A percentile compares a stretch with the other conserved stretches of the same genome.
Conservation (phyloP, 2,888 invertebrate species). For the Sphaerophoria taeniata region DNA sequence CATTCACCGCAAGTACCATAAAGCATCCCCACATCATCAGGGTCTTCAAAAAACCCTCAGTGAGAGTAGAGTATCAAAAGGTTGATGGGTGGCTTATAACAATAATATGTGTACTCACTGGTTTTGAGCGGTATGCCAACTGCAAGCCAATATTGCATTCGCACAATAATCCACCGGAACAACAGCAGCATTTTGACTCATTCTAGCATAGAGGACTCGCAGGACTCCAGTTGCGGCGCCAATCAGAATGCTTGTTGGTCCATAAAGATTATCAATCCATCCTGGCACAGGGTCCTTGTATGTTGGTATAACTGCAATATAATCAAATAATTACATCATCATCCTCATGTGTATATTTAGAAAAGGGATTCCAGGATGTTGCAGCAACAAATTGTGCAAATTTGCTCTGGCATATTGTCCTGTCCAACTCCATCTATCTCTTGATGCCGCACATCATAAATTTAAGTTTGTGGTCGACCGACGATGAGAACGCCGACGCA, state of each 20-base stretch:
- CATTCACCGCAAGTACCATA: conserved; percentile 20
- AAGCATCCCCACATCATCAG: conserved; percentile 21
- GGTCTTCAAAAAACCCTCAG: background rate
- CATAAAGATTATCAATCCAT: conserved; percentile 89
- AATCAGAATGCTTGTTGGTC: conserved; percentile 83
- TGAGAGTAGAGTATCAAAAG: background rate
- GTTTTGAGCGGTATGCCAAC: conserved; percentile 83
- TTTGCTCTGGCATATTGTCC: background rate
- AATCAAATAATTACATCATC: conserved; percentile 67
- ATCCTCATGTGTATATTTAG: conserved; percentile 36
- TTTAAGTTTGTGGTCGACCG: background rate
- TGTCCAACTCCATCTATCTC: background rate
- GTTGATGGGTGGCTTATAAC: background rate
- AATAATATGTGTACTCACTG: conserved; percentile 76
- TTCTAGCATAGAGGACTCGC: conserved; percentile 79
- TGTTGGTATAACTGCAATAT: conserved; percentile 83
- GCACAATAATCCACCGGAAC: conserved; percentile 83
- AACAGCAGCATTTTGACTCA: conserved; percentile 80
- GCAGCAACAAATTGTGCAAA: conserved; percentile 5
- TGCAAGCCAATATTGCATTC: conserved; percentile 82
- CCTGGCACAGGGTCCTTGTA: conserved; percentile 85
- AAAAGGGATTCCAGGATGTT: background rate
- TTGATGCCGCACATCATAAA: background rate
- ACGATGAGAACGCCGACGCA: background rate
- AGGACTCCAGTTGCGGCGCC: conserved; percentile 86